A percentile compares a stretch with the other conserved stretches of the same genome.
phyloP scores from a whole-genome alignment of 2,797 vertebrate species.

The Xenopus petersii region DNA sequence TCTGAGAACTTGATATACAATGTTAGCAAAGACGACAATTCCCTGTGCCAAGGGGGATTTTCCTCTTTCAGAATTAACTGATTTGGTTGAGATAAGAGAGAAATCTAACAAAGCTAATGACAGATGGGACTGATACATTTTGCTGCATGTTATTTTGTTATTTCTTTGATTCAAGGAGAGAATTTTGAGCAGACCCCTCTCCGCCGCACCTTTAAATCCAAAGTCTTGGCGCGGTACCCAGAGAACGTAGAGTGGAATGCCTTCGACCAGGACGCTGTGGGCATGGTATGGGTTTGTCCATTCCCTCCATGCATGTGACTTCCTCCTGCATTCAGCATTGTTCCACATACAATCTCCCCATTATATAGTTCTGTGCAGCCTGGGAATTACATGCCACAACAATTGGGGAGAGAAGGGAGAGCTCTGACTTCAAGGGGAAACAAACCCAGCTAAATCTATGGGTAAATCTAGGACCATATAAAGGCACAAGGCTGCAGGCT shows the following conservation, averaged over 20 bases:
- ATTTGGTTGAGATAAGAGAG: no score
- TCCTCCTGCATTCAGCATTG: background rate
- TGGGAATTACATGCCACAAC: no score
- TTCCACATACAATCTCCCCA: background rate
- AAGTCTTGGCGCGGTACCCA: conserved; percentile 95
- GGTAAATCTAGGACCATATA: no score
- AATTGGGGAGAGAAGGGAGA: no score
- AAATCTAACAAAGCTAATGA: background rate
- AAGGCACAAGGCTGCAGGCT: no score
- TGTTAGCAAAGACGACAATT: no score
- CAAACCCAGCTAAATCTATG: no score
- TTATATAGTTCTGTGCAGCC: background rate
- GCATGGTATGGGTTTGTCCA: conserved; percentile 80
- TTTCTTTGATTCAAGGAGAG: conserved; percentile 76
- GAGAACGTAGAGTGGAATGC: conserved; percentile 98
- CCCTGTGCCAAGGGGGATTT: no score
- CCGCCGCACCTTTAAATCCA: conserved; percentile 96
- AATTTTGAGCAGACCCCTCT: conserved; percentile 99
- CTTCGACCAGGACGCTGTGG: conserved; percentile 98
- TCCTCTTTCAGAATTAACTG: no score
- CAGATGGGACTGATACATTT: conserved; percentile 5
- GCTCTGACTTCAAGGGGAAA: no score
- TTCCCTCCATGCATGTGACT: no score
- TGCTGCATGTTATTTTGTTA: conserved; percentile 27
- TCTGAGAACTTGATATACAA: no score